Conservation (phyloP, 2,797 vertebrate species). For the Sebastes reedi region DNA sequence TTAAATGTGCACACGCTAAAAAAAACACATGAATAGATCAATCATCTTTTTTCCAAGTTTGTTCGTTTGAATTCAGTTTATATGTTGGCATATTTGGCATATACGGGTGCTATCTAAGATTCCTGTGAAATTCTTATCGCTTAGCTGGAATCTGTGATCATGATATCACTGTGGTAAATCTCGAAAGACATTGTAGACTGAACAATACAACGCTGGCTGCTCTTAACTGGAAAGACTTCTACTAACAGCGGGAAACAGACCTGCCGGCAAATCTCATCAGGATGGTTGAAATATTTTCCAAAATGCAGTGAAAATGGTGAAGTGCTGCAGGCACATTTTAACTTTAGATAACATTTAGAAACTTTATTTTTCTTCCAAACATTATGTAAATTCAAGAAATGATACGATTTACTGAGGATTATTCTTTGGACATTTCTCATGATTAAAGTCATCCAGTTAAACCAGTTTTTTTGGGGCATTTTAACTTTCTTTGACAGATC, state of each 20-base stretch:
- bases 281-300: not conserved
- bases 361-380: not conserved
- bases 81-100: not conserved
- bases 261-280: not conserved
- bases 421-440: not conserved
- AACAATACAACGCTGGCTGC: not conserved
- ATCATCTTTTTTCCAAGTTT: not conserved
- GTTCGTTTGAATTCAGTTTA: not conserved
- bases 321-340: not conserved
- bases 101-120: not conserved
- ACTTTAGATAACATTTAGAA: not conserved
- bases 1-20: not conserved
- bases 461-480: not conserved
- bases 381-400: not conserved
- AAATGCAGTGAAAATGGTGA: not conserved
- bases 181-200: conserved; percentile 15
- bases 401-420: accelerated
- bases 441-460: not conserved
- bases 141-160: not conserved
- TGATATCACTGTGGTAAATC: conserved; percentile 48
- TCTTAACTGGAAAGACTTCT: conserved; percentile 19
- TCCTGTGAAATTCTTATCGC: accelerated
- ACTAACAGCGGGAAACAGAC: not conserved
- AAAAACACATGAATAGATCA: not conserved
- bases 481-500: not conserved